Conservation (phyloP, 2,113 vertebrate genomes). For the Thinocorus orbignyianus region DNA sequence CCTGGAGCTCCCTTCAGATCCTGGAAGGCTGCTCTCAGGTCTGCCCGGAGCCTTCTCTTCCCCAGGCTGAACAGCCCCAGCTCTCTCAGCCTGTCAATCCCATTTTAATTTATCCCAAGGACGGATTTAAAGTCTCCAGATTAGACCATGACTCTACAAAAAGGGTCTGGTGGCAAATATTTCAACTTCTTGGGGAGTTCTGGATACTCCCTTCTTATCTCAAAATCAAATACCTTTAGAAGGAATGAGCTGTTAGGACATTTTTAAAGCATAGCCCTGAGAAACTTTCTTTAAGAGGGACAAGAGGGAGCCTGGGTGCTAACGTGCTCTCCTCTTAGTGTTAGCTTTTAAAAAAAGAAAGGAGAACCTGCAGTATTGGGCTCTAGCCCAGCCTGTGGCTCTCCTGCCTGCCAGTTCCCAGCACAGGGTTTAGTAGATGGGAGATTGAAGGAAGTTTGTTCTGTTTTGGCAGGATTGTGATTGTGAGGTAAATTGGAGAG, state of each 20-base stretch:
- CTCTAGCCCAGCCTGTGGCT: background rate
- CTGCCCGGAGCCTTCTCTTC: no score
- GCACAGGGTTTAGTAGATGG: rapidly evolving
- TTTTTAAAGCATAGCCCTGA: background rate
- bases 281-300: background rate
- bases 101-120: background rate
- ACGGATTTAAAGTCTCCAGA: background rate
- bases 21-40: no score
- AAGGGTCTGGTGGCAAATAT: background rate
- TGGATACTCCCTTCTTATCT: constrained; percentile 25
- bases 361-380: rapidly evolving
- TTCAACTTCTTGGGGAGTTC: background rate
- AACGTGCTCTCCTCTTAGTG: background rate
- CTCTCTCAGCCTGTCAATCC: no score
- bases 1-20: no score
- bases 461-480: background rate
- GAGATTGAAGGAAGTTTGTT: background rate
- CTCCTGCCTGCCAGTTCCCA: background rate
- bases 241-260: background rate
- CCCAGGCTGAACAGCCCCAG: no score
- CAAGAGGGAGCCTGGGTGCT: background rate
- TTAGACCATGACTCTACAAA: background rate
- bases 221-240: background rate
- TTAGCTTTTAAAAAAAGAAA: background rate
- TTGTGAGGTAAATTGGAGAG: rapidly evolving